phyloP scores from a whole-genome alignment of 2,113 vertebrate species.

The Grallaria varia region DNA sequence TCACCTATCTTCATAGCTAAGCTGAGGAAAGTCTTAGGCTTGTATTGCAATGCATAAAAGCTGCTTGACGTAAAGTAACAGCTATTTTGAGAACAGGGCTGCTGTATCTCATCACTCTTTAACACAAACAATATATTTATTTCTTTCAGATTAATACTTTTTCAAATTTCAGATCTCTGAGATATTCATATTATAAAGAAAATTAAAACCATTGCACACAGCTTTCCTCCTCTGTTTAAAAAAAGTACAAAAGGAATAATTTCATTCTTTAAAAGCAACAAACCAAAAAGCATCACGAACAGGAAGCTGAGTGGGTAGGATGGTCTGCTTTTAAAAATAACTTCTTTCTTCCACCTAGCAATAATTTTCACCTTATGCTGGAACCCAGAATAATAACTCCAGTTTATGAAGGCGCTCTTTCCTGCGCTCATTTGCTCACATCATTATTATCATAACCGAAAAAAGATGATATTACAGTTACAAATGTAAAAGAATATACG shows the following conservation, averaged over 20 bases:
- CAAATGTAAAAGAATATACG: background rate
- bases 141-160: background rate
- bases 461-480: background rate
- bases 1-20: background rate
- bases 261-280: background rate
- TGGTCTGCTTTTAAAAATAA: constrained; percentile 13
- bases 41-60: background rate
- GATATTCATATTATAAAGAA: background rate
- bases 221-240: background rate
- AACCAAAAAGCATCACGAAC: background rate
- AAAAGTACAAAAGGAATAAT: background rate
- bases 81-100: background rate
- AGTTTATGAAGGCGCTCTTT: background rate
- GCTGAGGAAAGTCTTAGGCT: background rate
- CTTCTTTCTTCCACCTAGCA: background rate
- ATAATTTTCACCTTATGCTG: background rate
- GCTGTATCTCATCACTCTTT: background rate
- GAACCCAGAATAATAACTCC: background rate
- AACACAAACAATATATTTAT: background rate
- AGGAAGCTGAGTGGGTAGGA: constrained; percentile 17
- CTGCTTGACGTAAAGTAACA: background rate
- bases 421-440: background rate
- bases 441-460: background rate
- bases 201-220: background rate
- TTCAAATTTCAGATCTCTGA: background rate